These are phyloP conservation scores for Branchellion lobata DNA, from an alignment of 2,888 invertebrate genomes.

Conservation along the genomic window DNA sequence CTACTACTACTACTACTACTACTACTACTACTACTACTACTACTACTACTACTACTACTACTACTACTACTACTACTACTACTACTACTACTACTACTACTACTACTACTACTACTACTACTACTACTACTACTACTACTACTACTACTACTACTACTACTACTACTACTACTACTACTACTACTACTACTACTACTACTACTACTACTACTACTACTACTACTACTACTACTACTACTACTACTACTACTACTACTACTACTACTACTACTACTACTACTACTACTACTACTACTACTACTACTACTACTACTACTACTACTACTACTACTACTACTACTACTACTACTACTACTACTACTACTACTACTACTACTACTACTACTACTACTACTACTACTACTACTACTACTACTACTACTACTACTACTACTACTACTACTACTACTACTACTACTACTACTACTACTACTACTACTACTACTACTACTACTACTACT, in stretches of 20 bases:
- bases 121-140: too few relatives aligned
- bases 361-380: slow-evolving; percentile 28
- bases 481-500: slow-evolving; percentile 25
- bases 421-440: slow-evolving; percentile 15
- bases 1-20: neutral
- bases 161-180: slow-evolving; percentile 1
- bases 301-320: slow-evolving; percentile 29
- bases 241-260: slow-evolving; percentile 28
- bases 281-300: neutral
- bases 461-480: slow-evolving; percentile 21
- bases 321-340: neutral
- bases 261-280: slow-evolving; percentile 20
- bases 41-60: too few relatives aligned
- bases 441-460: slow-evolving; percentile 23
- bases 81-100: too few relatives aligned
- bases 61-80: too few relatives aligned
- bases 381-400: slow-evolving; percentile 29
- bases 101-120: too few relatives aligned
- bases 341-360: slow-evolving; percentile 29
- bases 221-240: slow-evolving; percentile 29
- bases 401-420: slow-evolving; percentile 19
- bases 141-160: too few relatives aligned
- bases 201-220: slow-evolving; percentile 28
- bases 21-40: too few relatives aligned
- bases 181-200: slow-evolving; percentile 23